Conservation (phyloP, 2,113 vertebrate species). For the Pluvialis apricaria region DNA sequence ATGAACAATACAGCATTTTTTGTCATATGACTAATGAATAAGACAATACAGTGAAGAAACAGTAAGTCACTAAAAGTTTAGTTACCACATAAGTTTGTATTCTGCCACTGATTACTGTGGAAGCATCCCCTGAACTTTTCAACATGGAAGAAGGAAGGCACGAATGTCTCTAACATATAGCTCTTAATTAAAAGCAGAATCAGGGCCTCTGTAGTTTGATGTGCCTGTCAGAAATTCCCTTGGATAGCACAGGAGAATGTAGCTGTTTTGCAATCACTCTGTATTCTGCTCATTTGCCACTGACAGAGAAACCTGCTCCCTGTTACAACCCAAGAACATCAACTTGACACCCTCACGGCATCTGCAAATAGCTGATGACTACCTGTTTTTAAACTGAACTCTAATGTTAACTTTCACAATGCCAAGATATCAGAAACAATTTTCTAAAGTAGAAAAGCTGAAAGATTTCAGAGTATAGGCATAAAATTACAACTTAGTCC, state of each 20-base stretch:
- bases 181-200: background rate
- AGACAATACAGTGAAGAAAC: background rate
- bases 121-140: background rate
- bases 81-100: background rate
- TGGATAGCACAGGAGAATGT: background rate
- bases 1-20: background rate
- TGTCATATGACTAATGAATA: background rate
- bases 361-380: conserved; percentile 12
- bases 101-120: background rate
- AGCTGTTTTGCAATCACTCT: background rate
- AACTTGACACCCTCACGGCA: background rate
- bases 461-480: conserved; percentile 1
- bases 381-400: conserved; percentile 42
- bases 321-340: background rate
- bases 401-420: conserved; percentile 41
- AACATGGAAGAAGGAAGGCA: background rate
- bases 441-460: background rate
- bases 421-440: conserved; percentile 4
- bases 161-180: background rate
- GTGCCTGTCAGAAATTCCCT: background rate
- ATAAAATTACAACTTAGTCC: background rate
- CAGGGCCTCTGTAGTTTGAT: background rate
- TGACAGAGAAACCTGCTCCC: background rate
- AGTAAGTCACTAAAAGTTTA: background rate
- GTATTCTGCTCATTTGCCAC: background rate